Conservation (phyloP, 2,113 vertebrate genomes). For the Callipepla squamata region DNA sequence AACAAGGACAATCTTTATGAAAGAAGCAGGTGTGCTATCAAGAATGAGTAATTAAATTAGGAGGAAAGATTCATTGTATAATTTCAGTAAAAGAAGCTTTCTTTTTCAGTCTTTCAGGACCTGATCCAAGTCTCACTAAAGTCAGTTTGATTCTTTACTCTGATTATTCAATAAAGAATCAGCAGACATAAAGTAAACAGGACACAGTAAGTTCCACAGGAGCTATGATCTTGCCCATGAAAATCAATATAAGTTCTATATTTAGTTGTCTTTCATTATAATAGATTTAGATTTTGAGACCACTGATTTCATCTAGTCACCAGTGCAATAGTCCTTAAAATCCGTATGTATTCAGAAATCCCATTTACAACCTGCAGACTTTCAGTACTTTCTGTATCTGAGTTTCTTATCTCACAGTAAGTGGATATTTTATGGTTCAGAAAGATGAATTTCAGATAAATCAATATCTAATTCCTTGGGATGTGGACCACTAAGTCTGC, state of each 20-base stretch:
- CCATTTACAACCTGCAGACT: not conserved
- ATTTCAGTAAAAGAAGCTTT: slow-evolving; percentile 43
- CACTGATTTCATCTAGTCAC: not conserved
- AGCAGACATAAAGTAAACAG: slow-evolving; percentile 49
- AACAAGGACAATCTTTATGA: not conserved
- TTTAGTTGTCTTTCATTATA: not conserved
- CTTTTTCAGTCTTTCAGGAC: slow-evolving; percentile 40
- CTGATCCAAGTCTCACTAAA: slow-evolving; percentile 10
- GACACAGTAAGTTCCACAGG: not conserved
- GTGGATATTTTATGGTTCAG: not conserved
- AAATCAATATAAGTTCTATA: not conserved
- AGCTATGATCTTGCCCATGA: not conserved
- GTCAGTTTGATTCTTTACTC: slow-evolving; percentile 30
- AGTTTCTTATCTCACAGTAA: not conserved
- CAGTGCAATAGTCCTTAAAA: not conserved
- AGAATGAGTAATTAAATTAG: slow-evolving; percentile 28
- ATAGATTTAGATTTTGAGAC: not conserved
- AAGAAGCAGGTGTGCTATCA: slow-evolving; percentile 15
- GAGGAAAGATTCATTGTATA: not conserved
- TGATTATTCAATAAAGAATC: slow-evolving; percentile 38
- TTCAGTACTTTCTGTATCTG: not conserved
- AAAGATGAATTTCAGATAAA: not conserved
- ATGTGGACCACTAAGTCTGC: not conserved
- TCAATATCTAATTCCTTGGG: not conserved
- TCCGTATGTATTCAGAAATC: not conserved